Evolutionary conservation across 2,113 vertebrate species (phyloP), one percentile per base, ranked within the genome.

Genomic region (Neogale vison): DNA sequence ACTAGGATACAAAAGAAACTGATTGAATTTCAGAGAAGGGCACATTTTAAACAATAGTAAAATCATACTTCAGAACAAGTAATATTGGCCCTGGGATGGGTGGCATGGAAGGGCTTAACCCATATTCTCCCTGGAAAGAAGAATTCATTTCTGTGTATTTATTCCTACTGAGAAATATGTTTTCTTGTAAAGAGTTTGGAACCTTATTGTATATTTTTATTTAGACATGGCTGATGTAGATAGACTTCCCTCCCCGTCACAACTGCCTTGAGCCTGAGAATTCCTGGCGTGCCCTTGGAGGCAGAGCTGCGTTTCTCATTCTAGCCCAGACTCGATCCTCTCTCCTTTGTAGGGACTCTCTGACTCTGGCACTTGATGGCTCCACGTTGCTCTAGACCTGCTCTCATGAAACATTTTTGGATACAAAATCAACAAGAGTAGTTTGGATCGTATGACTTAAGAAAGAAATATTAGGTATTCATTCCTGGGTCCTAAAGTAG

Each of bases 71-170:
- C 11, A 34, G 17, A 36, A 50, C 7, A 52, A 71, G 18, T 1
- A 72, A 34, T 31, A 77, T 29, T 13, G 59, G 21, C 11, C 18
- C 11, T 86, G 7, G 17, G 0, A 85, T 36, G 17, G 2, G 1
- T 52, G 1, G 9, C 11, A 4, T 50, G 0, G 0, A 3, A 83
- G 11, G 1, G 14, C 12, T 67, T 26, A 23, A 24, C 0, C 1
- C 7, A 20, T 26, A 26, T 69, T 81, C 31, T 74, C 0, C 20
- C 31, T 3, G 3, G 6, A 5, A 4, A 7, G 7, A 80, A 13
- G 74, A 55, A 65, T 31, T 91, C 7, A 39, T 3, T 91, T 82
- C 3, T 31, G 36, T 31, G 8, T 50, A 24, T 63, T 87, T 65
- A 76, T n/a, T 82, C 21, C 76, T 31, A 61, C 1, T 8, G 0